A percentile compares a stretch with the other conserved stretches of the same genome.
Conservation (phyloP, 2,888 invertebrate genomes). For the Habroteleia sp. region DNA sequence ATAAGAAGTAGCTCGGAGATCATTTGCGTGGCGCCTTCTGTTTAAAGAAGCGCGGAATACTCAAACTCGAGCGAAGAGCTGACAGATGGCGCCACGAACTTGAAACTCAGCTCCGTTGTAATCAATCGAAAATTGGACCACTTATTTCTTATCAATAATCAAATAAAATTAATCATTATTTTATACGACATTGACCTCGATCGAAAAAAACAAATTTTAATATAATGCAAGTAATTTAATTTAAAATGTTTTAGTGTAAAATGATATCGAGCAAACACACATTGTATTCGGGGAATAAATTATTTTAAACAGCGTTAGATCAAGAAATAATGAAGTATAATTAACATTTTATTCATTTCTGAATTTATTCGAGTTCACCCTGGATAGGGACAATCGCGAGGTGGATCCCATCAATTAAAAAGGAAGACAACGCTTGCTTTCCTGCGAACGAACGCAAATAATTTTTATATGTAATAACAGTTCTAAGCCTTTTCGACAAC, state of each 20-base stretch:
- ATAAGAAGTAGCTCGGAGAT: slow-evolving; percentile 24
- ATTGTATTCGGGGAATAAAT: too few relatives aligned
- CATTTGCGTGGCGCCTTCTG: slow-evolving; percentile 59
- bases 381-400: neutral
- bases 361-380: too few relatives aligned
- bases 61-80: slow-evolving; percentile 9
- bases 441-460: slow-evolving; percentile 18
- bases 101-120: neutral
- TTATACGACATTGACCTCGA: too few relatives aligned
- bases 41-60: slow-evolving; percentile 48
- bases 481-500: slow-evolving; percentile 14
- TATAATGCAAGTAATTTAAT: too few relatives aligned
- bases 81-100: slow-evolving; percentile 49
- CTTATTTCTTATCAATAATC: neutral
- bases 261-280: too few relatives aligned
- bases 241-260: too few relatives aligned
- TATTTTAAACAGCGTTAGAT: too few relatives aligned
- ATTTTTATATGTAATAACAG: slow-evolving; percentile 16
- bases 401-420: slow-evolving; percentile 27
- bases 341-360: too few relatives aligned
- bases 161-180: neutral
- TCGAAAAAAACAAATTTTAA: too few relatives aligned
- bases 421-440: slow-evolving; percentile 24
- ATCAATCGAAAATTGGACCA: slow-evolving; percentile 28
- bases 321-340: too few relatives aligned